These are phyloP conservation scores for human DNA, from an alignment of 2,113 vertebrate genomes.

Conservation along the genomic window GRCh38 chr3:115914501-115915000, in stretches of 20 bases:
- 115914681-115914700: not conserved
- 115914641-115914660: slow-evolving; percentile 22
- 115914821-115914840: not conserved
- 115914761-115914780: not conserved
- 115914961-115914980: not conserved
- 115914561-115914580: slow-evolving; percentile 16
- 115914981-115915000: not conserved
- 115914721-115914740: not conserved
- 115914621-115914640: not conserved
- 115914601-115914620: not conserved
- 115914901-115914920: slow-evolving; percentile 58
- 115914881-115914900: slow-evolving; percentile 26
- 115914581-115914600: not conserved
- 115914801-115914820: not conserved
- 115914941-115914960: slow-evolving; percentile 14
- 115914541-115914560: not conserved
- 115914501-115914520: not conserved
- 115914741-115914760: not conserved
- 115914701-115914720: not conserved
- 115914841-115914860: slow-evolving; percentile 19
- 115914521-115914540: not conserved
- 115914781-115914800: slow-evolving; percentile 32
- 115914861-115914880: slow-evolving; percentile 18
- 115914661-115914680: slow-evolving; percentile 10
- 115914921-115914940: not conserved